Evolutionary conservation across 1,140 invertebrate species (phyloP), one percentile per base, ranked within the genome.

Genomic region (Macrobrachium nipponense): DNA sequence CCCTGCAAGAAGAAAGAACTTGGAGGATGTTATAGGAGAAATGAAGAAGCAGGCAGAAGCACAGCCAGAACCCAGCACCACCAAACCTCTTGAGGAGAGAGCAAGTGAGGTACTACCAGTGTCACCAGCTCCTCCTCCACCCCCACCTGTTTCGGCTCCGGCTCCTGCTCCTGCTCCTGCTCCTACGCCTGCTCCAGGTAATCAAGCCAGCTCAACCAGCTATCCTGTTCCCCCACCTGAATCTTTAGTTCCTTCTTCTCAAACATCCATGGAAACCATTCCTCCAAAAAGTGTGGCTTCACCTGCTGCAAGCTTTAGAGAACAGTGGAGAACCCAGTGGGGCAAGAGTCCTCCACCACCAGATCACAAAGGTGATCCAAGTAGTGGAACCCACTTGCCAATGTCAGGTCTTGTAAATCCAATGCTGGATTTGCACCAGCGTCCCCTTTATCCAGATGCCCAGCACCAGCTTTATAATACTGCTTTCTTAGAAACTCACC

Each of bases 21-120:
- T 87, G 51, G 87, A 87, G 64, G 87, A 87, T 80, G 87, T 87
- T 36, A 87, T 87, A 64, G 87, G 81, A 20, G 87, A 84, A 61
- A 73, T 82, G 81, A 87, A 87, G 82, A 79, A 77, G 66, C 80
- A 83, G 66, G 87, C 87, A n/a, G 87, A 87, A 43, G 70, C 72
- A 58, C 87, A 84, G 61, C 81, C 82, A n/a, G 87, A 84, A 61
- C 82, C 82, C 43, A 61, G 70, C 61, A 62, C 61, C 23, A 44
- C 80, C 27, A 59, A 36, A 60, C 23, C 82, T 17, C 20, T 66
- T 59, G 43, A 75, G 58, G 64, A 82, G 36, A n/a, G n/a, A 43
- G 20, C 76, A 73, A 62, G 51, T 77, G 73, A 82, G 60, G n/a
- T 77, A 43, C 17, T 77, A 43, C 17, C 17, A 73, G 72, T 27